Evolutionary conservation across 64 coral and sea anemone species (phyloP).

Genomic region (Astreopora myriophthalma): DNA sequence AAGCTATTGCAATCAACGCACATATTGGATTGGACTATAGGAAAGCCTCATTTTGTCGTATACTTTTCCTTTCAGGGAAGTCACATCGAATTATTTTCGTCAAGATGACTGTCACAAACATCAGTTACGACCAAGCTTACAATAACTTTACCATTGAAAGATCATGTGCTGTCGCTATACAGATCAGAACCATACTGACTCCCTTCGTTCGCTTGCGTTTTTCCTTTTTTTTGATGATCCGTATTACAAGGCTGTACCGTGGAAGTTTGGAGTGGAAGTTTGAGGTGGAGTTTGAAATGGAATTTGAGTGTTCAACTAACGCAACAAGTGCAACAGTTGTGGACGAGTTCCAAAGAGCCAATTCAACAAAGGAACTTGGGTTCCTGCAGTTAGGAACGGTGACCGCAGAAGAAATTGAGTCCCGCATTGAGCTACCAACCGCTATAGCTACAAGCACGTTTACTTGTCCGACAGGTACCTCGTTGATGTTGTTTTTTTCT

Average conservation of each 20-base stretch:
- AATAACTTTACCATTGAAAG: neutral
- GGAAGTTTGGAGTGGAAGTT: neutral
- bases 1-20: too few species aligned
- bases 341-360: neutral
- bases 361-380: neutral
- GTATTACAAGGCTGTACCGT: neutral
- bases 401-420: neutral
- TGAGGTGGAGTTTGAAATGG: neutral
- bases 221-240: neutral
- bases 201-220: neutral
- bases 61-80: neutral
- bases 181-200: neutral
- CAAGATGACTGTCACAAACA: neutral
- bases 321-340: neutral
- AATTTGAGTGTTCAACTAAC: neutral
- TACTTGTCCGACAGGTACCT: neutral
- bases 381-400: neutral
- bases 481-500: neutral
- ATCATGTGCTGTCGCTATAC: neutral
- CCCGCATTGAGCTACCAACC: too few species aligned
- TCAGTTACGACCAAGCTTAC: neutral
- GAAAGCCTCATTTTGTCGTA: too few species aligned
- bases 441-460: neutral
- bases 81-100: neutral
- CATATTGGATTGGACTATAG: too few species aligned